Evolutionary conservation across 2,888 invertebrate species (phyloP), one percentile per base, ranked within the genome.

Genomic region (Monoplex corrugatus): DNA sequence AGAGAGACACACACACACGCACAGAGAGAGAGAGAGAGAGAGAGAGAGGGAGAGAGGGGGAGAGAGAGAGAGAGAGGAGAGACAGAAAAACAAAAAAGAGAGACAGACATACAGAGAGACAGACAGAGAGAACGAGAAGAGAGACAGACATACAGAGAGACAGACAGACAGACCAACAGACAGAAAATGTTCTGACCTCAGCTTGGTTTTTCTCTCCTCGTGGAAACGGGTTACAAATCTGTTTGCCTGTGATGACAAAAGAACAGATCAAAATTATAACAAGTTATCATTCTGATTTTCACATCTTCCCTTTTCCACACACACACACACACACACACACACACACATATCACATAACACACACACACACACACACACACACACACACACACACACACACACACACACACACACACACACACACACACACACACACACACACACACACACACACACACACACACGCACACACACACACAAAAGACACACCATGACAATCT

Each of bases 191-290:
- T 85, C 92, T 93, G 91, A 96, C 96, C 95, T 98, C 88, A 99
- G 96, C 96, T 98, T 98, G 87, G 97, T 97, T 96, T 98, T 98
- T 83, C 98, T 97, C 94, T 98, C 98, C 75, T 97, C 97, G 96
- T 99, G 99, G 96, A 99, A 98, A 94, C 98, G 97, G 95, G 98
- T 98, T 87, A 99, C 98, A 96, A 98, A 99, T 95, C 98, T 98
- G 95, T 98, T 98, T 0, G 98, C 98, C 97, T 98, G 98, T 91
- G 97, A 97, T 95, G 63, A 90, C 91, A 80, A 88, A 38, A 83
- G 28, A 88, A n/a, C 28, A 63, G 6, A 28, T 32, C 68, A n/a
- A n/a, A n/a, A 68, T n/a, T 68, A 50, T 13, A 50, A 13, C 50
- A 50, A 50, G 8, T 19, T 19, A 13, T 8, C 10, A 50, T 50